phyloP scores from a whole-genome alignment of 2,113 vertebrate genomes.

The Peucedramus taeniatus region DNA sequence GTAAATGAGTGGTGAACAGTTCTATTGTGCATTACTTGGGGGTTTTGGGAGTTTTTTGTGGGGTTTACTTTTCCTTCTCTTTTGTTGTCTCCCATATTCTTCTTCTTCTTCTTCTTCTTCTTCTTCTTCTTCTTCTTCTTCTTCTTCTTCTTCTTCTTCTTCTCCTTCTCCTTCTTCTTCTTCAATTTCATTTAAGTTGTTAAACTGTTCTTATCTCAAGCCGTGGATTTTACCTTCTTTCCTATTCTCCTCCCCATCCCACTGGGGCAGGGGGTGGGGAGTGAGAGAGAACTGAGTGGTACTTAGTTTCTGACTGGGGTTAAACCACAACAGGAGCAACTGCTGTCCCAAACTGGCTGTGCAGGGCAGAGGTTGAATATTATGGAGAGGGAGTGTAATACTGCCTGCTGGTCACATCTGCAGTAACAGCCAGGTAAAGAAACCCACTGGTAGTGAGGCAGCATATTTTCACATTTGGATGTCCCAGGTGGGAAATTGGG shows the following conservation, averaged over 20 bases:
- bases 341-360: background rate
- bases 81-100: background rate
- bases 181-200: background rate
- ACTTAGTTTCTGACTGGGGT: background rate
- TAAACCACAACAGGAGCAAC: background rate
- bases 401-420: background rate
- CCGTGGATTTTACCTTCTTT: background rate
- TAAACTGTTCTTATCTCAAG: background rate
- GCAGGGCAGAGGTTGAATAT: background rate
- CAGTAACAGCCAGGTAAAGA: background rate
- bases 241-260: background rate
- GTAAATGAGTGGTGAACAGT: background rate
- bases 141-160: background rate
- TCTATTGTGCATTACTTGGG: background rate
- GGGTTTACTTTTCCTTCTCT: background rate
- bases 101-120: background rate
- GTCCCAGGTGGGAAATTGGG: constrained; percentile 22
- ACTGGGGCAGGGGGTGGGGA: background rate
- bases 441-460: background rate
- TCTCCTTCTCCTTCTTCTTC: too few relatives aligned
- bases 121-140: too few relatives aligned
- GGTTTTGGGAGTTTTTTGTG: background rate
- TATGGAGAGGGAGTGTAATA: background rate
- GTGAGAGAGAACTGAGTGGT: background rate
- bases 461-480: background rate